A percentile compares a stretch with the other conserved stretches of the same genome.
Conservation (phyloP, 2,113 vertebrate genomes). For the Hipposideros armiger region DNA sequence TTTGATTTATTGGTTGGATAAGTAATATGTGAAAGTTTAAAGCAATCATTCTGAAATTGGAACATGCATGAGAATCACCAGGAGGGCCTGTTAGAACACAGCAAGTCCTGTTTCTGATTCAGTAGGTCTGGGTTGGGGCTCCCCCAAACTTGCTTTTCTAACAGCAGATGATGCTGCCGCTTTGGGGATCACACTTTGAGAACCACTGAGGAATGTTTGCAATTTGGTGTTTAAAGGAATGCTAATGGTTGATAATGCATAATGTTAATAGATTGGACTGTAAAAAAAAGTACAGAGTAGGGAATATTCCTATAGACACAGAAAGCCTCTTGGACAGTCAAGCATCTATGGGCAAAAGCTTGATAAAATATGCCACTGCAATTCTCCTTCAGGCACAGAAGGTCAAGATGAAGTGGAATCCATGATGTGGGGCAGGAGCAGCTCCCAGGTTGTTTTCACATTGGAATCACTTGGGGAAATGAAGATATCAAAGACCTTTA, state of each 20-base stretch:
- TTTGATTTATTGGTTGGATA: conserved; percentile 61
- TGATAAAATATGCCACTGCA: conserved; percentile 30
- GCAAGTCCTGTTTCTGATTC: not conserved
- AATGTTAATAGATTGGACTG: not conserved
- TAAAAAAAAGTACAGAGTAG: not conserved
- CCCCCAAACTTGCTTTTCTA: conserved; percentile 1
- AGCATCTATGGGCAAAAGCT: not conserved
- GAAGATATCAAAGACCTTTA: conserved; percentile 58
- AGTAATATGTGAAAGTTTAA: conserved; percentile 33
- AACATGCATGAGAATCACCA: conserved; percentile 17
- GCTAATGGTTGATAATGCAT: conserved; percentile 3
- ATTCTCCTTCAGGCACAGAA: conserved; percentile 1
- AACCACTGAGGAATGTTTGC: conserved; percentile 30
- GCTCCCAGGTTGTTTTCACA: conserved; percentile 28
- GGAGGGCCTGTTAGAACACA: not conserved
- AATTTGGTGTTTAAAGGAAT: conserved; percentile 50
- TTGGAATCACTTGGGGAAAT: conserved; percentile 16
- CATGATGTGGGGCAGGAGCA: not conserved
- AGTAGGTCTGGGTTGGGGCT: not conserved
- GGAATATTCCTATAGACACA: not conserved
- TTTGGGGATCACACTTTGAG: conserved; percentile 24
- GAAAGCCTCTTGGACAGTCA: not conserved
- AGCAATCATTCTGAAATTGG: conserved; percentile 34
- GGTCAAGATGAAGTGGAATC: not conserved
- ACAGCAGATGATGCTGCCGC: conserved; percentile 7